Percentiles rank a stretch among this genome's conserved stretches.
These are phyloP conservation scores for Fabriciana adippe DNA, from an alignment of 2,888 invertebrate genomes.

Conservation along the genomic window DNA sequence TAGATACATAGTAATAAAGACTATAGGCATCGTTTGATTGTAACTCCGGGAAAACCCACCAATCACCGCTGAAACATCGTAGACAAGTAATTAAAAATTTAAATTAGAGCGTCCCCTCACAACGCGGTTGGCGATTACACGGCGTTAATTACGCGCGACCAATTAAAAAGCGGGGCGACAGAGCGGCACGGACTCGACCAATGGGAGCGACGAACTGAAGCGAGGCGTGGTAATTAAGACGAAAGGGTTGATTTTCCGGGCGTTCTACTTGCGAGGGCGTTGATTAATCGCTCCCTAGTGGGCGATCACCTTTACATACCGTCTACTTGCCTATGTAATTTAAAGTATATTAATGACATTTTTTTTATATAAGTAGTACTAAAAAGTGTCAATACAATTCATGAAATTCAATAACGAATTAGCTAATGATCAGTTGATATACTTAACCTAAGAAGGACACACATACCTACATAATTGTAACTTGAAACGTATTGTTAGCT, in stretches of 20 bases:
- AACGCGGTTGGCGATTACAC: conserved; percentile 73
- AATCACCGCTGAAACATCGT: conserved; percentile 57
- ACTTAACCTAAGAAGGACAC: neutral
- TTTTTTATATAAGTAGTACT: too few relatives aligned
- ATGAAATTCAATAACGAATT: too few relatives aligned
- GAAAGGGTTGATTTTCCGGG: conserved; percentile 81
- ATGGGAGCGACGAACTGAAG: conserved; percentile 68
- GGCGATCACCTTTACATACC: conserved; percentile 24
- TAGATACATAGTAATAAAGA: conserved; percentile 45
- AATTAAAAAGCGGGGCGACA: conserved; percentile 75
- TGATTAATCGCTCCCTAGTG: conserved; percentile 66
- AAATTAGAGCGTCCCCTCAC: conserved; percentile 75
- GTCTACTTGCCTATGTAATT: neutral
- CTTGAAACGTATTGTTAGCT: neutral
- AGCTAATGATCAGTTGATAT: too few relatives aligned
- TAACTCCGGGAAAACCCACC: conserved; percentile 53
- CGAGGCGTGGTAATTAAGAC: conserved; percentile 81
- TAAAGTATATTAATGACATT: neutral
- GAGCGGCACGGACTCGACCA: conserved; percentile 60
- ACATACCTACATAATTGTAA: neutral
- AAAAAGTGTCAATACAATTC: too few relatives aligned
- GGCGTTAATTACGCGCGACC: conserved; percentile 78
- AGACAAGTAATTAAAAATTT: conserved; percentile 76
- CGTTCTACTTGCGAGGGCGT: conserved; percentile 60
- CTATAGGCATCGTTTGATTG: conserved; percentile 68